Conservation (phyloP, 2,888 invertebrate genomes). For the Orthosia incerta region DNA sequence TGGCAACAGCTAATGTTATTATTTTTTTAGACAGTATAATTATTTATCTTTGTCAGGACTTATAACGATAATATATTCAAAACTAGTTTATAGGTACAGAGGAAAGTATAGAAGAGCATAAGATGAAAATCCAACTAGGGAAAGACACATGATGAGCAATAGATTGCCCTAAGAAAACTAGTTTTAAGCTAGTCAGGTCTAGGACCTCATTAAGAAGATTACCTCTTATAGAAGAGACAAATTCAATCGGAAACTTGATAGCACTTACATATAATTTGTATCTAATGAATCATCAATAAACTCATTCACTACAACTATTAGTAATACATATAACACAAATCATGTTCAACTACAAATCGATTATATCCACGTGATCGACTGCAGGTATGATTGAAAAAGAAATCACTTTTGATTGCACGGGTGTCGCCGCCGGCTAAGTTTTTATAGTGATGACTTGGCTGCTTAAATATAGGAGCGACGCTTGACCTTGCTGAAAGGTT, state of each 20-base stretch:
- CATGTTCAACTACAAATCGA: slow-evolving; percentile 28
- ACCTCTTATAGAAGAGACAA: not conserved
- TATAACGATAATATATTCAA: too few species aligned
- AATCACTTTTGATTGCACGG: slow-evolving; percentile 31
- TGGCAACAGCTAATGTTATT: slow-evolving; percentile 17
- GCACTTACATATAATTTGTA: not conserved
- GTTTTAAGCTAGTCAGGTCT: not conserved
- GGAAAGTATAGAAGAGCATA: too few species aligned
- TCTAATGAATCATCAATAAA: slow-evolving; percentile 17
- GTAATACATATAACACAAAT: slow-evolving; percentile 15
- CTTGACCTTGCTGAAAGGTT: not conserved
- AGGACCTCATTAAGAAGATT: not conserved
- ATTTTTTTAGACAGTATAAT: too few species aligned
- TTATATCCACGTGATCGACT: slow-evolving; percentile 28
- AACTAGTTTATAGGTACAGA: too few species aligned
- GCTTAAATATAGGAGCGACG: not conserved
- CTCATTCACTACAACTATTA: slow-evolving; percentile 3
- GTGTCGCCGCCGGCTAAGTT: slow-evolving; percentile 35
- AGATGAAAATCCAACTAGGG: too few species aligned
- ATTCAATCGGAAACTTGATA: not conserved
- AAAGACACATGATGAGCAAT: too few species aligned
- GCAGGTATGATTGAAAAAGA: slow-evolving; percentile 42
- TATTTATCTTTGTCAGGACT: too few species aligned
- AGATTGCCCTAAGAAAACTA: too few species aligned
- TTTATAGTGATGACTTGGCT: slow-evolving; percentile 10